Conservation (phyloP, 1,140 invertebrate genomes). For the Ganaspis sp. region DNA sequence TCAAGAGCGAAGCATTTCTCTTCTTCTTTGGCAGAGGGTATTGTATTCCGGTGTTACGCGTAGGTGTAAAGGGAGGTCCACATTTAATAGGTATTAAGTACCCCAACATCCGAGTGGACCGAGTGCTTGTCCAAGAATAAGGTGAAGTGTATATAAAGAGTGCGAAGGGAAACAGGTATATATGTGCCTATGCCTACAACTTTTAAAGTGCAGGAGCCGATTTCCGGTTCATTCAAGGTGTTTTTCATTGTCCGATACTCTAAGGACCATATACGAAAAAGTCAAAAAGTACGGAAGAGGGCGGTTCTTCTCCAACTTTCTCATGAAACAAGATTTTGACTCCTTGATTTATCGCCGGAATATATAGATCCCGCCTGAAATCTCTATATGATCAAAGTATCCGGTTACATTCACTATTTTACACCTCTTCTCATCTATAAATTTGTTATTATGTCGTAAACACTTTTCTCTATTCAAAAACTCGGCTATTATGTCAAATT, state of each 20-base stretch:
- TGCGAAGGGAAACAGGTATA: conserved; percentile 54
- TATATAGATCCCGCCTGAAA: conserved; percentile 42
- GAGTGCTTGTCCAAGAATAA: conserved; percentile 26
- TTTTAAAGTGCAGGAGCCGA: conserved; percentile 58
- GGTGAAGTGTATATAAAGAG: conserved; percentile 50
- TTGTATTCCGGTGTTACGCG: conserved; percentile 30
- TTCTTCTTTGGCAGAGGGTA: background rate
- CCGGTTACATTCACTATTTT: background rate
- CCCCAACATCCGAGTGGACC: conserved; percentile 47
- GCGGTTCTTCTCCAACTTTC: conserved; percentile 57
- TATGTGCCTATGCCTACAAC: conserved; percentile 35
- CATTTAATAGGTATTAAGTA: conserved; percentile 56
- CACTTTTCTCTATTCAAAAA: no score
- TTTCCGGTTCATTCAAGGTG: conserved; percentile 69
- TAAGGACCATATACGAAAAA: conserved; percentile 53
- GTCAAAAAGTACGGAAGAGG: conserved; percentile 67
- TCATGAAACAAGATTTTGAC: conserved; percentile 50
- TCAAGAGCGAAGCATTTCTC: background rate
- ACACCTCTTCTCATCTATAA: background rate
- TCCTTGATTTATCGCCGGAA: conserved; percentile 59
- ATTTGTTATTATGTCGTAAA: no score
- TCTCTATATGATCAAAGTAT: conserved; percentile 8
- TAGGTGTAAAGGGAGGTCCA: conserved; percentile 51
- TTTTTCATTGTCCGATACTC: conserved; percentile 44
- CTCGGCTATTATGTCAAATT: no score